Conservation (phyloP, 2,797 vertebrate species). For the Manis pentadactyla region DNA sequence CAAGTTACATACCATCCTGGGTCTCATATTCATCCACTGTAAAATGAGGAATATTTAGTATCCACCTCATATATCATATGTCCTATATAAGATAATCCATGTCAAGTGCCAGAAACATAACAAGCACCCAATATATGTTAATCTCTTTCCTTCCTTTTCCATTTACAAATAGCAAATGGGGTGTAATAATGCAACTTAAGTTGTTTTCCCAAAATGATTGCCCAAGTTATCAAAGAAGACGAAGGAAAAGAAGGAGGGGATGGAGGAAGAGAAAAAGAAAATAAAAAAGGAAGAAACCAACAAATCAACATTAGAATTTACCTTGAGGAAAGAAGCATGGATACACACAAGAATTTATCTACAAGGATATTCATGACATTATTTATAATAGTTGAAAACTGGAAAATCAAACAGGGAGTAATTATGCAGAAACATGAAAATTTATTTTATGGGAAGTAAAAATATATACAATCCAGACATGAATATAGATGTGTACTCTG, state of each 20-base stretch:
- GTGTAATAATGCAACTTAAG: neutral
- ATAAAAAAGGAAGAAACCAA: neutral
- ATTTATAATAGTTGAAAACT: neutral
- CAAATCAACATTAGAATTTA: neutral
- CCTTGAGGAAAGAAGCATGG: neutral
- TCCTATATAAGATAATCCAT: neutral
- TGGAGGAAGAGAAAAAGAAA: neutral
- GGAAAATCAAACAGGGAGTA: neutral
- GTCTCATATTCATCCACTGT: neutral
- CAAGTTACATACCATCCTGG: neutral
- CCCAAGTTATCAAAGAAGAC: neutral
- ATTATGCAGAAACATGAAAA: neutral
- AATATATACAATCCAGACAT: neutral
- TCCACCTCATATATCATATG: neutral
- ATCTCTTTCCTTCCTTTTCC: neutral
- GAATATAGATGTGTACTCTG: neutral
- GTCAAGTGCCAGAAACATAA: neutral
- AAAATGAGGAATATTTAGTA: neutral
- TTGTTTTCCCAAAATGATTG: constrained; percentile 15
- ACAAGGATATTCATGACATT: neutral
- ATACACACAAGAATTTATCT: neutral
- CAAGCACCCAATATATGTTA: neutral
- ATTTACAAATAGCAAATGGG: neutral
- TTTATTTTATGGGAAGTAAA: neutral
- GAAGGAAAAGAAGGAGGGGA: neutral